Conservation (phyloP, 2,888 invertebrate genomes). For the Eulithis testata region DNA sequence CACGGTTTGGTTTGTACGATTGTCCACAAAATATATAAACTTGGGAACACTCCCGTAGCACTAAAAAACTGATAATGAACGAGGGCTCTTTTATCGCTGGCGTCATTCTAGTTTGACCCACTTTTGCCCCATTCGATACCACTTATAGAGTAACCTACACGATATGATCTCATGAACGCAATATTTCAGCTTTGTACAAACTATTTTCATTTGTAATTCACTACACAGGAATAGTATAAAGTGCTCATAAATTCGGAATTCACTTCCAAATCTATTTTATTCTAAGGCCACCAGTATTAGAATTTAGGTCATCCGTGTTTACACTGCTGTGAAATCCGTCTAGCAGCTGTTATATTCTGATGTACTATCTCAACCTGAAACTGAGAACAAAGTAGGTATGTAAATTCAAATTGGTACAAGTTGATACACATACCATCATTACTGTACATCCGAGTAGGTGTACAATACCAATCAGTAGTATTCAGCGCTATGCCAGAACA, state of each 20-base stretch:
- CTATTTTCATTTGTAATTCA: slow-evolving; percentile 55
- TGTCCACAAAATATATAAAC: not conserved
- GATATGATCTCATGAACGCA: slow-evolving; percentile 63
- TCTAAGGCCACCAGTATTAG: slow-evolving; percentile 49
- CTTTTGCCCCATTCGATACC: slow-evolving; percentile 75
- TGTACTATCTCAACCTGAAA: slow-evolving; percentile 14
- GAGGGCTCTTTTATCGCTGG: slow-evolving; percentile 78
- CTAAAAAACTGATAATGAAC: slow-evolving; percentile 75
- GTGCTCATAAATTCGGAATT: slow-evolving; percentile 51
- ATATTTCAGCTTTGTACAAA: slow-evolving; percentile 56
- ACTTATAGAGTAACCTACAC: slow-evolving; percentile 65
- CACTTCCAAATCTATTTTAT: slow-evolving; percentile 53
- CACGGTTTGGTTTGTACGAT: slow-evolving; percentile 4
- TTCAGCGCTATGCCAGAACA: slow-evolving; percentile 29
- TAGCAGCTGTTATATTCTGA: slow-evolving; percentile 22
- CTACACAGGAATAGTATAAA: slow-evolving; percentile 51
- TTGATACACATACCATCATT: not conserved
- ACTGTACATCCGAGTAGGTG: not conserved
- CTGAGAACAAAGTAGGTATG: slow-evolving; percentile 6
- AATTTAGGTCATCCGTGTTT: slow-evolving; percentile 49
- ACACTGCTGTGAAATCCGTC: slow-evolving; percentile 24
- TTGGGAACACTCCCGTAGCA: slow-evolving; percentile 27
- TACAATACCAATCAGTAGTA: slow-evolving; percentile 20
- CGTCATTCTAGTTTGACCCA: slow-evolving; percentile 80
- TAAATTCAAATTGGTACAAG: slow-evolving; percentile 7